A percentile compares a stretch with the other conserved stretches of the same genome.
phyloP scores from a whole-genome alignment of 2,888 invertebrate species.

The Sinotaia quadrata region DNA sequence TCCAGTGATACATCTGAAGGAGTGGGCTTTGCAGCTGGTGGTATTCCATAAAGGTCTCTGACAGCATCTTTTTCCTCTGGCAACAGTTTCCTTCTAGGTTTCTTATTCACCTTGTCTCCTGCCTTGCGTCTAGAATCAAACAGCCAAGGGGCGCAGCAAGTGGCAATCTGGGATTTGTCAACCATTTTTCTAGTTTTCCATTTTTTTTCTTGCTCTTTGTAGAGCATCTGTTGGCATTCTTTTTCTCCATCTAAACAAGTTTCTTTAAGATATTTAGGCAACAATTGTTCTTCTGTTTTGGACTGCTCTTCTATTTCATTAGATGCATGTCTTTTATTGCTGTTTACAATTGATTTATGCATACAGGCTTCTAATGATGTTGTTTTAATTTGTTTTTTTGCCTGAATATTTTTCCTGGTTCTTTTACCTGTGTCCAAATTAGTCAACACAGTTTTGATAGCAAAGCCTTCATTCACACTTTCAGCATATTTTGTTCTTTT shows the following conservation, averaged over 20 bases:
- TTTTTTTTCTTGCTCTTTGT: no score
- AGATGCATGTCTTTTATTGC: background rate
- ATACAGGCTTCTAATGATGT: no score
- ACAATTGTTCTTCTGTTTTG: background rate
- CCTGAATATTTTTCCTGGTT: no score
- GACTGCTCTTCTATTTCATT: background rate
- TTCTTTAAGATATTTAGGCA: no score
- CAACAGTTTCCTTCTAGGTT: slow-evolving; percentile 8
- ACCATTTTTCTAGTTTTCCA: background rate
- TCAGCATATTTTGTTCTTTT: no score
- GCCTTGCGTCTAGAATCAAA: slow-evolving; percentile 25
- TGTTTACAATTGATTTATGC: no score
- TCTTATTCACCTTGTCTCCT: slow-evolving; percentile 24
- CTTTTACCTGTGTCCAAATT: background rate
- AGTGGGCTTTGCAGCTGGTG: background rate
- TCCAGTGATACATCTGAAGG: background rate
- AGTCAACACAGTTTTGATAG: background rate
- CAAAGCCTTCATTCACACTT: no score
- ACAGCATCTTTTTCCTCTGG: slow-evolving; percentile 27
- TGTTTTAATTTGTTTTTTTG: no score
- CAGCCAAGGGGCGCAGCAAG: slow-evolving; percentile 23
- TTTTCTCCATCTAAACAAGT: no score
- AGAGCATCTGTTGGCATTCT: no score
- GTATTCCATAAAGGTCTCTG: slow-evolving; percentile 23
- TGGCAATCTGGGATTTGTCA: slow-evolving; percentile 24